phyloP scores from a whole-genome alignment of 2,797 vertebrate genomes.

The Phalanger gymnotis region DNA sequence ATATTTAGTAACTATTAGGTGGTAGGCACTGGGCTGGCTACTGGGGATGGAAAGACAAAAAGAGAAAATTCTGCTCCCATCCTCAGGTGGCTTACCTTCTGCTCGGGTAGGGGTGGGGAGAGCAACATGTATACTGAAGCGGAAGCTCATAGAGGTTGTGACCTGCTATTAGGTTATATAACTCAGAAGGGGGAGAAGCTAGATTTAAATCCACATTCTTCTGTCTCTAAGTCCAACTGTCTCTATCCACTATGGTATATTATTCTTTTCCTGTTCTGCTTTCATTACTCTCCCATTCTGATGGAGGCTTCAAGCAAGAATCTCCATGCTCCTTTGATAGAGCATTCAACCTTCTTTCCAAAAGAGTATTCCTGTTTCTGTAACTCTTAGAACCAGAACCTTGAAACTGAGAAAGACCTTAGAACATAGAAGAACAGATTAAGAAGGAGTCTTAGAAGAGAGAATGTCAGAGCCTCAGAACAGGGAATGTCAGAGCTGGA shows the following conservation, averaged over 20 bases:
- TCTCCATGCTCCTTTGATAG: not conserved
- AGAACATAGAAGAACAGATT: not conserved
- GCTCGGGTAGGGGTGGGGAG: not conserved
- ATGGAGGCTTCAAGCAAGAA: not conserved
- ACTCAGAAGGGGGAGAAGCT: not conserved
- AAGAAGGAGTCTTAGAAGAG: not conserved
- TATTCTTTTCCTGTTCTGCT: not conserved
- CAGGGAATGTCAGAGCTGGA: not conserved
- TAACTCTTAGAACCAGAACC: not conserved
- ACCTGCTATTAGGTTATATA: not conserved
- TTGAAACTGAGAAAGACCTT: not conserved
- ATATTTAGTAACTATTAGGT: not conserved
- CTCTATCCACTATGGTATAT: not conserved
- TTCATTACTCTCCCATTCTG: not conserved
- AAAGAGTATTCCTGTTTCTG: not conserved
- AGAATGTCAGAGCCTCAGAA: too few relatives aligned
- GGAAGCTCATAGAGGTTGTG: not conserved
- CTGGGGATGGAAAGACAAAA: not conserved
- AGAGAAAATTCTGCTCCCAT: not conserved
- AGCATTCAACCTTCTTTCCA: not conserved
- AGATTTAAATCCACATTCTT: not conserved
- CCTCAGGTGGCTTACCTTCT: not conserved
- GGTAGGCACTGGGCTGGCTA: not conserved
- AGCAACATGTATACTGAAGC: not conserved
- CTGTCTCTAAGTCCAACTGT: not conserved